Evolutionary conservation across 2,113 vertebrate genomes (phyloP).

Genomic region (Verasper variegatus): DNA sequence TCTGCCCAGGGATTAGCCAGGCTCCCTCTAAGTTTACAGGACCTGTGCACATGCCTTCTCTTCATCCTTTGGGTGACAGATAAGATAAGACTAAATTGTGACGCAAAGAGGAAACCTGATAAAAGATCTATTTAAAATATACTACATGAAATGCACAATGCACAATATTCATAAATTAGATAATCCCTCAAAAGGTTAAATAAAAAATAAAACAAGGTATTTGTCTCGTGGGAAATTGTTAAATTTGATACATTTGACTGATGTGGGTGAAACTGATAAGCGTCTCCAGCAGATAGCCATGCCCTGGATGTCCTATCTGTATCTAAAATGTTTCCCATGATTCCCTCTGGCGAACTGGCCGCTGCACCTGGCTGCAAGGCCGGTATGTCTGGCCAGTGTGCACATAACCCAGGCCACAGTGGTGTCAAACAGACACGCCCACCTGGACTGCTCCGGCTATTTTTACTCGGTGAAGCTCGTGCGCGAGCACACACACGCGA

Average conservation of each 20-base stretch:
- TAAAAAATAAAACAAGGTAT: background rate
- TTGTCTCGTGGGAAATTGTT: conserved; percentile 11
- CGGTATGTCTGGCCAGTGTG: conserved; percentile 37
- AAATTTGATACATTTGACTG: conserved; percentile 27
- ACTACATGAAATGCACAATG: background rate
- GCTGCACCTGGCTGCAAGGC: conserved; percentile 47
- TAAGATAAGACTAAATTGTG: conserved; percentile 4
- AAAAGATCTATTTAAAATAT: background rate
- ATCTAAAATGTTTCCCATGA: conserved; percentile 56
- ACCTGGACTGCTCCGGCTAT: conserved; percentile 62
- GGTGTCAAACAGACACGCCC: conserved; percentile 47
- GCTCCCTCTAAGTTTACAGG: conserved; percentile 18
- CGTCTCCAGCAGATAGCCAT: conserved; percentile 24
- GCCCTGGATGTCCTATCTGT: conserved; percentile 55
- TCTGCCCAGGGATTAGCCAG: conserved; percentile 10
- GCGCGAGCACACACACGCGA: background rate
- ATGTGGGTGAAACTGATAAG: conserved; percentile 39
- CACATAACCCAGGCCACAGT: conserved; percentile 37
- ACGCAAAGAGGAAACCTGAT: background rate
- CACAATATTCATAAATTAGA: background rate
- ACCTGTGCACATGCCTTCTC: conserved; percentile 12
- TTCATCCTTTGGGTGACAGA: background rate
- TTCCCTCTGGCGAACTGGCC: conserved; percentile 36
- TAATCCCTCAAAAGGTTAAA: background rate
- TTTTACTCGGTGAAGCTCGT: conserved; percentile 45